Conservation (phyloP, 2,797 vertebrate species). For the Microctenopoma stevenorrisi region DNA sequence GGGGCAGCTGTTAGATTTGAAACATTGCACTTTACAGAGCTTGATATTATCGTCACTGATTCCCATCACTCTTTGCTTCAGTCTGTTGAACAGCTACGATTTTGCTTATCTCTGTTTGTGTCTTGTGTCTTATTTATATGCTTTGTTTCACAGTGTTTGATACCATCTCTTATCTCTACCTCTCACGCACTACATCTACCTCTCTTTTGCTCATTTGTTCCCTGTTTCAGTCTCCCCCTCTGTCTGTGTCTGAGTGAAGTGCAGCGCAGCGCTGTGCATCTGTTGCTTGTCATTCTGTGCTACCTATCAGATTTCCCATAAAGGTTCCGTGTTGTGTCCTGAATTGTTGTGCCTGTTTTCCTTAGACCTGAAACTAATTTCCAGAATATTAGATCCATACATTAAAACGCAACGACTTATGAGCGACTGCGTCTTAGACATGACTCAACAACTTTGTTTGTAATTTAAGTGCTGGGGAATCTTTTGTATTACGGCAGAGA, state of each 20-base stretch:
- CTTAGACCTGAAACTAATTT: neutral
- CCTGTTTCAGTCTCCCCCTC: constrained; percentile 60
- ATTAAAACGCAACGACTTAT: neutral
- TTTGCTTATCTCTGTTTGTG: constrained; percentile 13
- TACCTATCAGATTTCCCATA: constrained; percentile 62
- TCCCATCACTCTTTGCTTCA: constrained; percentile 39
- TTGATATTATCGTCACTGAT: constrained; percentile 40
- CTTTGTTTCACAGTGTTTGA: constrained; percentile 48
- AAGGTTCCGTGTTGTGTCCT: constrained; percentile 42
- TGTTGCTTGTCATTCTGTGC: constrained; percentile 77
- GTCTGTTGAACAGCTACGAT: constrained; percentile 25
- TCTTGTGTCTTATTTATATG: constrained; percentile 5
- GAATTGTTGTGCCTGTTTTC: constrained; percentile 43
- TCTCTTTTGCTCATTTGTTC: constrained; percentile 48
- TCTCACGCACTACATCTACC: constrained; percentile 50
- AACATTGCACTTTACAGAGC: constrained; percentile 50
- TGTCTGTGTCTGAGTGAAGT: constrained; percentile 66
- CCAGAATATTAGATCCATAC: constrained; percentile 10
- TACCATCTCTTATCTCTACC: constrained; percentile 58
- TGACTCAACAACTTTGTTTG: neutral
- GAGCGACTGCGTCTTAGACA: neutral
- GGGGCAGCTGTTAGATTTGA: constrained; percentile 46
- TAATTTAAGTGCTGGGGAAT: neutral
- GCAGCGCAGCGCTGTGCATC: constrained; percentile 70
- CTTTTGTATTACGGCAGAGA: neutral